A percentile compares a stretch with the other conserved stretches of the same genome.
These are phyloP conservation scores for Pluvialis apricaria DNA, from an alignment of 2,113 vertebrate species.

Conservation along the genomic window DNA sequence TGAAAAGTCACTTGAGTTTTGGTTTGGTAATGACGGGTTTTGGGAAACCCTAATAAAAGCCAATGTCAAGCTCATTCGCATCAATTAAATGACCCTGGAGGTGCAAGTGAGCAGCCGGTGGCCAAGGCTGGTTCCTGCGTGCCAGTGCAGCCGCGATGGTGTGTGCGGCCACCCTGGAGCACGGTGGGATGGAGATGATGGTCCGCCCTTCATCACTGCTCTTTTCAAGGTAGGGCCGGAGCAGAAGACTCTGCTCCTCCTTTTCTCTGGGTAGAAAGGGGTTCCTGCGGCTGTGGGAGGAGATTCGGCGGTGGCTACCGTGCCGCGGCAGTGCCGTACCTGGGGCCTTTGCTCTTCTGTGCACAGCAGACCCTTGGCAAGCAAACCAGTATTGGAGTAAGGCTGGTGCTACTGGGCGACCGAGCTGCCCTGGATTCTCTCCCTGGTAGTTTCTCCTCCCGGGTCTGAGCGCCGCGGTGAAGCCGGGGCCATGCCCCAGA, in stretches of 20 bases:
- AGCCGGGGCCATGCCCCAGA: not conserved
- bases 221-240: not conserved
- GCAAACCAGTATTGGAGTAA: not conserved
- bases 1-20: not conserved
- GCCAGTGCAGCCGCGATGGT: not conserved
- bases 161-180: not conserved
- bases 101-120: accelerated
- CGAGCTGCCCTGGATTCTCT: not conserved
- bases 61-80: not conserved
- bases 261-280: not conserved
- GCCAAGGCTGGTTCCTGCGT: no score
- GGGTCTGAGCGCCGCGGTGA: not conserved
- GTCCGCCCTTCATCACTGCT: not conserved
- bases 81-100: not conserved
- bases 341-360: not conserved
- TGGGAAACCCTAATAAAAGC: not conserved
- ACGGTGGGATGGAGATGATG: not conserved
- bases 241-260: not conserved
- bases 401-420: not conserved
- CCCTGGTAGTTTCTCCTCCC: not conserved
- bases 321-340: no score
- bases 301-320: not conserved
- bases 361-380: not conserved
- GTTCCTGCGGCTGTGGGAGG: not conserved
- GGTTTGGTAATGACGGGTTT: not conserved